Base-by-base conservation (phyloP, 2,113 vertebrate species). In the Hippocampus abdominalis region DNA sequence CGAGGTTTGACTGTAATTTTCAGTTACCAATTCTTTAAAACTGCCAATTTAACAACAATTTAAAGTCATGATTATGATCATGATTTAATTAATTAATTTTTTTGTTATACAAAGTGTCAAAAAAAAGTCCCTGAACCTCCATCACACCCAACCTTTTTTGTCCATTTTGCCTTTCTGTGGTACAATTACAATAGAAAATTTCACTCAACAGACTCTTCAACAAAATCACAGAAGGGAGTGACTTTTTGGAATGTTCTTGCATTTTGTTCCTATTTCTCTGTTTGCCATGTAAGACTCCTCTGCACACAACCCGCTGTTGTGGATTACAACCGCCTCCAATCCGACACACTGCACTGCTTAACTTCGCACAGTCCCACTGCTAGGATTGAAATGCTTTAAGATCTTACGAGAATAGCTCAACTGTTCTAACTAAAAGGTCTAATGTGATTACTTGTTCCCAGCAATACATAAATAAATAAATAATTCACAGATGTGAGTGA, bases 361-460 rank as follows among this genome's bases (percentile, higher is more conserved):
- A 53, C 51, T 40, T 57, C n/a, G 18, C 36, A 1, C 12, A 36
- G 29, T 44, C 40, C 20, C 62, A 1, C 66, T 64, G 32, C 16
- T 36, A 15, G 44, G 20, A 6, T 42, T 69, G 16, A 32, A 66
- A 48, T 46, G 53, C 70, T 59, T 60, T 69, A 67, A 66, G 39
- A 42, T 42, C 72, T 79, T 53, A 29, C 6, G 66, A 67, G 44
- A 66, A 56, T 25, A 77, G 57, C 21, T 68, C 46, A 40, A 36
- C 18, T 51, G 64, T 40, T 61, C 18, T 7, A 9, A 29, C 57
- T 49, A 46, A 42, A 74, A 73, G 42, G 16, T 51, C n/a, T 27
- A n/a, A 13, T 1, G 44, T 69, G 60, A 20, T 44, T 65, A 66
- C 65, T 48, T 40, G 4, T 7, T 51, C 25, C 16, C 48, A 63